These are phyloP conservation scores for Anoplophora glabripennis DNA, from an alignment of 1,140 invertebrate species.

Conservation along the genomic window DNA sequence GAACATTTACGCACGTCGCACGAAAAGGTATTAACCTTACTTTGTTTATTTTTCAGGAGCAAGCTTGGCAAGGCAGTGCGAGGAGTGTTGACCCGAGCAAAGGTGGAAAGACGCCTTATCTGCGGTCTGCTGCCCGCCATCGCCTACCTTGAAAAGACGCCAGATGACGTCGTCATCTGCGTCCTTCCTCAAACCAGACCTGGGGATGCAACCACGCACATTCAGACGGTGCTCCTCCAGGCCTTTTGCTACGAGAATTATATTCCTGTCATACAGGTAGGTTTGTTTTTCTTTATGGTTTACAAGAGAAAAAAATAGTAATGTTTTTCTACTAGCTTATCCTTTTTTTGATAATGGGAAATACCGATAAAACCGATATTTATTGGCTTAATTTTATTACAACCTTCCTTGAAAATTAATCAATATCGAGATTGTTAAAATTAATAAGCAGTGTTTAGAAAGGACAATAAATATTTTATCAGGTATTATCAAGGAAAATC, in stretches of 20 bases:
- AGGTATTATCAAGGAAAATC: too few species aligned
- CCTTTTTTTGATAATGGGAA: too few species aligned
- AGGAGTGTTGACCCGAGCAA: conserved; percentile 57
- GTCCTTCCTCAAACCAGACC: conserved; percentile 58
- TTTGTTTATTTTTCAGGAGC: conserved; percentile 33
- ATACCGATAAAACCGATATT: too few species aligned
- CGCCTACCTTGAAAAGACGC: conserved; percentile 57
- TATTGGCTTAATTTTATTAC: too few species aligned
- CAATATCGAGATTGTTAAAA: too few species aligned
- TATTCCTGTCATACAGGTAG: conserved; percentile 66
- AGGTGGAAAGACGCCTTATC: conserved; percentile 58
- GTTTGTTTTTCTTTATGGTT: neutral
- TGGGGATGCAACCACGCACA: conserved; percentile 63
- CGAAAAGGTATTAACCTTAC: neutral
- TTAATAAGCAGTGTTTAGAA: too few species aligned
- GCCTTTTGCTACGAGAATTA: conserved; percentile 68
- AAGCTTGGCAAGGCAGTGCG: conserved; percentile 55
- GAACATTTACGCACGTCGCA: neutral
- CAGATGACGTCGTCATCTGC: conserved; percentile 61
- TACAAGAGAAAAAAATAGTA: too few species aligned
- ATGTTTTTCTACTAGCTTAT: too few species aligned
- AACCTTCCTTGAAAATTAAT: too few species aligned
- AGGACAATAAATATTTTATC: too few species aligned
- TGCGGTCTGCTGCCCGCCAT: conserved; percentile 61
- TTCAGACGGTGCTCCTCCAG: conserved; percentile 66